Percentiles rank a stretch among this genome's conserved stretches.
Conservation (phyloP, 1,140 invertebrate species). For the Brachionus paranguensis region DNA sequence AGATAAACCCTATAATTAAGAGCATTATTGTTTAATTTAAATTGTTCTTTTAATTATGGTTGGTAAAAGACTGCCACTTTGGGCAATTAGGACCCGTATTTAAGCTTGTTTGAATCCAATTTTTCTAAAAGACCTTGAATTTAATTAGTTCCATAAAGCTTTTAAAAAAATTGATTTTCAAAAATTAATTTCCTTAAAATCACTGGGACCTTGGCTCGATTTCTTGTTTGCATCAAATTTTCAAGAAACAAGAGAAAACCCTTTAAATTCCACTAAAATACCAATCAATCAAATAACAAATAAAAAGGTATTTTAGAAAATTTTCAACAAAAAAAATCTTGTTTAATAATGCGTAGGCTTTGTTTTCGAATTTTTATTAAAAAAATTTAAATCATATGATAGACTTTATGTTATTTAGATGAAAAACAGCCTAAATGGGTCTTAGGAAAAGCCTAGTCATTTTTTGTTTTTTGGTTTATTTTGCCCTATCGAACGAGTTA, state of each 20-base stretch:
- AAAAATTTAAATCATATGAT: neutral
- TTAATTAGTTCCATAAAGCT: neutral
- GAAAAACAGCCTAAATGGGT: neutral
- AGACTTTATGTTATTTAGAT: conserved; percentile 1
- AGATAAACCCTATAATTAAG: neutral
- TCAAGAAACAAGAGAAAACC: neutral
- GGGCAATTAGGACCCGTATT: neutral
- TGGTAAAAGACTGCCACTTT: neutral
- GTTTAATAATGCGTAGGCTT: conserved; percentile 23
- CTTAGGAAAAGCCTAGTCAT: neutral
- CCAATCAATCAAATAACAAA: conserved; percentile 30
- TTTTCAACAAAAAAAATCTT: neutral
- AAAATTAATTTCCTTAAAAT: neutral
- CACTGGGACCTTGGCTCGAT: neutral
- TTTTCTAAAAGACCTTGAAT: neutral
- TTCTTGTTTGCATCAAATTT: neutral
- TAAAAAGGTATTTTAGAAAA: conserved; percentile 29
- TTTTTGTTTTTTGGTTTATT: neutral
- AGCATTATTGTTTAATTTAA: neutral
- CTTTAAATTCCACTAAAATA: conserved; percentile 11
- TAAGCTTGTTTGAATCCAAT: neutral
- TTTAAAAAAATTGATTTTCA: neutral
- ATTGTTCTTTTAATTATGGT: neutral
- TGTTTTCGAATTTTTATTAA: neutral
- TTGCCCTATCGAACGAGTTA: neutral